Base-by-base conservation (phyloP, 2,888 invertebrate genomes). In the Corbicula japonica region DNA sequence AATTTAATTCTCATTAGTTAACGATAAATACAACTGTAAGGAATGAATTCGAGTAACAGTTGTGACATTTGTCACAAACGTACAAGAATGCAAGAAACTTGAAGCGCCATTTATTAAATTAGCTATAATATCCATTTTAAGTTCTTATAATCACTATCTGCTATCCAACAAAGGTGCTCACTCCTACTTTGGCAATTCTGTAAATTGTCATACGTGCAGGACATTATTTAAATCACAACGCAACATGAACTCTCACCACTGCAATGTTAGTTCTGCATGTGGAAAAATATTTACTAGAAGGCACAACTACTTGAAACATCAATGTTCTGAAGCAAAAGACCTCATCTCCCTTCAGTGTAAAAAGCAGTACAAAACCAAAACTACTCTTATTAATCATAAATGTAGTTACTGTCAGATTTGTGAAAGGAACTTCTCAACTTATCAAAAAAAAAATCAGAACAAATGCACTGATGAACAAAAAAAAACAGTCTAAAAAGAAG, bases 121-220 rank as follows among this genome's bases (percentile, higher is more conserved):
- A n/a, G n/a, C n/a, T n/a, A n/a, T n/a, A n/a, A n/a, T n/a, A n/a
- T n/a, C n/a, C n/a, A n/a, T n/a, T n/a, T n/a, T n/a, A n/a, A n/a
- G n/a, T n/a, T n/a, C n/a, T n/a, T n/a, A n/a, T n/a, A n/a, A n/a
- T n/a, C n/a, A n/a, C n/a, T n/a, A n/a, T n/a, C n/a, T n/a, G n/a
- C n/a, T n/a, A n/a, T n/a, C n/a, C n/a, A 70, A 60, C 50, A 70
- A 60, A 44, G 70, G 70, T 21, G 60, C 70, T n/a, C 70, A 60
- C 30, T 34, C 41, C 10, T 70, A 70, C 46, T 44, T 44, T 35
- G 70, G 70, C 21, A 70, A 70, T 44, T 60, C 12, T 18, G 5
- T 15, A 12, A 38, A 23, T 3, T 70, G 71, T 71, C 21, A 28
- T 18, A 41, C 26, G 6, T 71, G 71, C 48, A 18, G 21, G 12